Percentiles rank a stretch among this genome's conserved stretches.
Conservation (phyloP, 2,797 vertebrate species). For the Hyperoplus immaculatus region DNA sequence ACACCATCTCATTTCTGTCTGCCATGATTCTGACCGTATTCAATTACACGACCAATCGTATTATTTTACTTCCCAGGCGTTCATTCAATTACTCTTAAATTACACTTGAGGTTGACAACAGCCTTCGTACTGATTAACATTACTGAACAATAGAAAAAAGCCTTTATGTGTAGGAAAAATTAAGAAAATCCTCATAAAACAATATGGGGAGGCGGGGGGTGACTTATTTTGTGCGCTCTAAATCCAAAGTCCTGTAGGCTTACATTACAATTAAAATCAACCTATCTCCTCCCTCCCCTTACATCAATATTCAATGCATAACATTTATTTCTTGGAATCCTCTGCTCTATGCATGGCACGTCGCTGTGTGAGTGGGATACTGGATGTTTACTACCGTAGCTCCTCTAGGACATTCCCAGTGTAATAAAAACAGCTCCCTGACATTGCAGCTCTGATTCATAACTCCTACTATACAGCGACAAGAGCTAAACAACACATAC, state of each 20-base stretch:
- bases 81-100: slow-evolving; percentile 21
- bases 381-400: slow-evolving; percentile 65
- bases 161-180: slow-evolving; percentile 3
- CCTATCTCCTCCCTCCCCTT: background rate
- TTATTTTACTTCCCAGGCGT: slow-evolving; percentile 29
- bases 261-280: slow-evolving; percentile 13
- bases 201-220: background rate
- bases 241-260: slow-evolving; percentile 7
- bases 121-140: background rate
- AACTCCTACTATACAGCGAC: slow-evolving; percentile 56
- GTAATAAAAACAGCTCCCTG: slow-evolving; percentile 77
- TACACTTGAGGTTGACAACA: slow-evolving; percentile 10
- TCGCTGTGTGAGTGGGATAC: slow-evolving; percentile 43
- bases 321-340: slow-evolving; percentile 3
- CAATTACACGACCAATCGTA: slow-evolving; percentile 26
- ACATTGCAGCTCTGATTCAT: slow-evolving; percentile 79
- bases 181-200: background rate
- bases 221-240: background rate
- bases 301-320: background rate
- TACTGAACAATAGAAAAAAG: background rate
- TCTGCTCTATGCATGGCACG: slow-evolving; percentile 28
- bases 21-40: slow-evolving; percentile 27
- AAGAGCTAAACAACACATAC: slow-evolving; percentile 53
- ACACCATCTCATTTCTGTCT: slow-evolving; percentile 29
- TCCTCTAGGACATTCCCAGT: slow-evolving; percentile 76